Evolutionary conservation across 1,140 invertebrate genomes (phyloP).

Genomic region (Aphaenogaster rudis): DNA sequence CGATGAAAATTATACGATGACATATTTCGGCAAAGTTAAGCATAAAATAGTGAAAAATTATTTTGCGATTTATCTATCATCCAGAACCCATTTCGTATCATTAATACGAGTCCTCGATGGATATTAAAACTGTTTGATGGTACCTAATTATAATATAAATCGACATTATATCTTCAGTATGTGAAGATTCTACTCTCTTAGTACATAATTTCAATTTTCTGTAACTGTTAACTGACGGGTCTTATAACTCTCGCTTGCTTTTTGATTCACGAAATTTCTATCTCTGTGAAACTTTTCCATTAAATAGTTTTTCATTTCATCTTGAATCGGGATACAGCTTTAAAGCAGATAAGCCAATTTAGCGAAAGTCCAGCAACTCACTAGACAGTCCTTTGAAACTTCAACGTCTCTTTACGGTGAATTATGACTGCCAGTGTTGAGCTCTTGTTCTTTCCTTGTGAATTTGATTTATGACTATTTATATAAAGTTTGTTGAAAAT

Average conservation of each 20-base stretch:
- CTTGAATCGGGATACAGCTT: neutral
- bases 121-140: neutral
- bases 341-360: constrained; percentile 6
- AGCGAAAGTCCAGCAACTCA: constrained; percentile 18
- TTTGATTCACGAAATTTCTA: neutral
- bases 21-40: neutral
- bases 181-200: neutral
- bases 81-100: neutral
- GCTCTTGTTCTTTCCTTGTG: neutral
- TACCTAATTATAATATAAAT: neutral
- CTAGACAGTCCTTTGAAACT: constrained; percentile 13
- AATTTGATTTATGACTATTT: constrained; percentile 15
- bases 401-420: neutral
- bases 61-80: neutral
- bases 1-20: neutral
- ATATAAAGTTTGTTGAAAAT: constrained; percentile 12
- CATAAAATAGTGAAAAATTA: constrained; percentile 6
- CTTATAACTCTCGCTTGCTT: neutral
- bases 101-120: neutral
- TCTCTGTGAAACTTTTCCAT: neutral
- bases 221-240: neutral
- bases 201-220: neutral
- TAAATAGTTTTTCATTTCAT: neutral
- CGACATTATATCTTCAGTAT: neutral
- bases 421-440: neutral